These are phyloP conservation scores for Carassius auratus DNA, from an alignment of 2,113 vertebrate genomes.

Conservation along the genomic window DNA sequence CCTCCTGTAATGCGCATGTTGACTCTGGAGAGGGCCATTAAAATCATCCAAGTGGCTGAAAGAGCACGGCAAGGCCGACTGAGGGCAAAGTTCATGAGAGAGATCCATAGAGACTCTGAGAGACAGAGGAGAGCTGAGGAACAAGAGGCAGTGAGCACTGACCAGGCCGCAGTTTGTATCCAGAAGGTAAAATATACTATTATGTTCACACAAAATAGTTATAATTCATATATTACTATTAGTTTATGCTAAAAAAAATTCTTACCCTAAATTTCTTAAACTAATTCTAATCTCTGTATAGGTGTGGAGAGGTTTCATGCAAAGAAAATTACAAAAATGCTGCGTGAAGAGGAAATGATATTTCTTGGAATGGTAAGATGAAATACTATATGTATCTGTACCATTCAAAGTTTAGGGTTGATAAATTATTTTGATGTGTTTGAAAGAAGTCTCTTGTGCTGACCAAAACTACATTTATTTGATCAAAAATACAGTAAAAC, in stretches of 20 bases:
- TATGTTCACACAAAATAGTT: not conserved
- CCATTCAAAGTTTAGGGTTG: not conserved
- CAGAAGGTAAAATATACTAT: constrained; percentile 71
- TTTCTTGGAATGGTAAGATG: constrained; percentile 77
- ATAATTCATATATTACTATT: not conserved
- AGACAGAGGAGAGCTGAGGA: constrained; percentile 49
- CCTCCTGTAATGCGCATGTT: constrained; percentile 50
- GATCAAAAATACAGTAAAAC: not conserved
- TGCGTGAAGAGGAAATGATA: constrained; percentile 68
- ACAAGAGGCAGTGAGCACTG: constrained; percentile 21
- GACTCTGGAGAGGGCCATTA: constrained; percentile 69
- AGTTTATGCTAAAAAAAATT: not conserved
- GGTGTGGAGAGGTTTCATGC: constrained; percentile 76
- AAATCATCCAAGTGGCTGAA: constrained; percentile 72
- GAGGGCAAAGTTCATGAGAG: constrained; percentile 68
- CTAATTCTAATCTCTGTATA: constrained; percentile 46
- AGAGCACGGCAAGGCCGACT: constrained; percentile 74
- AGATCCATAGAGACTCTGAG: constrained; percentile 62
- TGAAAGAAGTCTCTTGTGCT: no score
- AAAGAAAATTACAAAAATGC: constrained; percentile 61
- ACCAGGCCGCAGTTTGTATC: constrained; percentile 60
- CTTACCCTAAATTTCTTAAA: not conserved
- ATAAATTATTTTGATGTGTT: no score
- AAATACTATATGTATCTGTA: not conserved
- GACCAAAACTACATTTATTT: not conserved